These are phyloP conservation scores for Agrenia bidenticulata DNA, from an alignment of 2,888 invertebrate species.

Conservation along the genomic window DNA sequence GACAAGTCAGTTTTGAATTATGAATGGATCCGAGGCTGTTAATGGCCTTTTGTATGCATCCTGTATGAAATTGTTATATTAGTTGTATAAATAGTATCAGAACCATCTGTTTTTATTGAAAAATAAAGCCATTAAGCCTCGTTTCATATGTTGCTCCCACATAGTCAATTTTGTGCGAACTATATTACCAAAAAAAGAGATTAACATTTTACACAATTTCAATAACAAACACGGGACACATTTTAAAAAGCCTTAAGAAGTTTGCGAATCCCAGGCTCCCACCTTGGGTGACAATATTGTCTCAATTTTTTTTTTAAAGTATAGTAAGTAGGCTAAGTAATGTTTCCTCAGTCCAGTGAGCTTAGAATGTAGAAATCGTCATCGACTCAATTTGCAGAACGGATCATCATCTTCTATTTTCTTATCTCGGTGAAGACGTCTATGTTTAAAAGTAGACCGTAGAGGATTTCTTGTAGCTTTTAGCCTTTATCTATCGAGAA, in stretches of 20 bases:
- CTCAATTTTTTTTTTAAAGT: neutral
- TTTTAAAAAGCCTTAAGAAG: neutral
- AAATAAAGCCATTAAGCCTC: constrained; percentile 7
- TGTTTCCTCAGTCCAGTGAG: no score
- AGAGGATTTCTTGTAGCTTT: neutral
- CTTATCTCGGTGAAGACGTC: neutral
- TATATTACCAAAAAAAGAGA: no score
- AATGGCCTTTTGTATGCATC: constrained; percentile 16
- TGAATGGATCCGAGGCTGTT: constrained; percentile 9
- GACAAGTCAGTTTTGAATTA: constrained; percentile 11
- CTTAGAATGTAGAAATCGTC: no score
- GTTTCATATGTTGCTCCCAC: no score
- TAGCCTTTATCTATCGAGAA: no score
- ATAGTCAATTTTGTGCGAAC: no score
- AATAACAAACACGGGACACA: no score
- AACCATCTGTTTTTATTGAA: constrained; percentile 20
- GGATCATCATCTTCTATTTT: neutral
- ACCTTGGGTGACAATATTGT: neutral
- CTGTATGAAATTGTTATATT: constrained; percentile 6
- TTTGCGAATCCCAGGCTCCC: no score
- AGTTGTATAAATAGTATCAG: constrained; percentile 18
- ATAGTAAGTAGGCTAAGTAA: no score
- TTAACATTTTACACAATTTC: no score
- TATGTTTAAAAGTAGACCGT: neutral
- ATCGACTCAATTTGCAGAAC: constrained; percentile 1